Base-by-base conservation (phyloP, 1,140 invertebrate genomes). In the Nephila pilipes region DNA sequence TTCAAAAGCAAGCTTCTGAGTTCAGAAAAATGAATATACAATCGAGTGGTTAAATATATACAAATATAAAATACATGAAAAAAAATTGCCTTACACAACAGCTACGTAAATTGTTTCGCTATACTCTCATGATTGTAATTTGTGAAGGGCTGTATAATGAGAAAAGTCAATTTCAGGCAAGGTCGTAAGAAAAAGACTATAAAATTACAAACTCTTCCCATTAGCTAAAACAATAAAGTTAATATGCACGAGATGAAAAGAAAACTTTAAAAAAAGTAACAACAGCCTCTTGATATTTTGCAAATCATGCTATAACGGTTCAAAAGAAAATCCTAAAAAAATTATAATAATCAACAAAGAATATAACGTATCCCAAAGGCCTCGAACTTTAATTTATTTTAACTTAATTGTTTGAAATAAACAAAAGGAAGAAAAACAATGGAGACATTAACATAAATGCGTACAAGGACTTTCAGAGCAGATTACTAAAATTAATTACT, bases 401-500 rank as follows among this genome's bases (percentile, higher is more conserved):
- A 83, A 83, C 80, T 83, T 83, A 83, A 83, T 83, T 83, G 80
- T 55, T 83, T 16, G 54, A 83, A 83, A 83, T 83, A 55, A 54
- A 83, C 80, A 46, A 29, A 79, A 79, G 36, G 69, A 32, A 79
- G 29, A 79, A 79, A 79, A 79, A 79, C 36, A 29, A 54, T 29
- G 29, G 80, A n/a, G 54, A 55, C 54, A 83, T 83, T 83, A 83
- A 46, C 80, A 83, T 83, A 25, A 83, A 83, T 25, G 80, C 54
- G 25, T 83, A 83, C 36, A 83, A 38, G 54, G 80, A 46, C 80
- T 83, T 83, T 38, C 38, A 83, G 20, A 46, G 80, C 80, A 83
- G 80, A 83, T 83, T 83, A 83, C 80, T 83, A 55, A 83, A 83
- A 83, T 83, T 83, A 83, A 83, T 83, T 83, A 83, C 22, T 16